phyloP scores from a whole-genome alignment of 2,797 vertebrate species.

The Sebastes itinus region DNA sequence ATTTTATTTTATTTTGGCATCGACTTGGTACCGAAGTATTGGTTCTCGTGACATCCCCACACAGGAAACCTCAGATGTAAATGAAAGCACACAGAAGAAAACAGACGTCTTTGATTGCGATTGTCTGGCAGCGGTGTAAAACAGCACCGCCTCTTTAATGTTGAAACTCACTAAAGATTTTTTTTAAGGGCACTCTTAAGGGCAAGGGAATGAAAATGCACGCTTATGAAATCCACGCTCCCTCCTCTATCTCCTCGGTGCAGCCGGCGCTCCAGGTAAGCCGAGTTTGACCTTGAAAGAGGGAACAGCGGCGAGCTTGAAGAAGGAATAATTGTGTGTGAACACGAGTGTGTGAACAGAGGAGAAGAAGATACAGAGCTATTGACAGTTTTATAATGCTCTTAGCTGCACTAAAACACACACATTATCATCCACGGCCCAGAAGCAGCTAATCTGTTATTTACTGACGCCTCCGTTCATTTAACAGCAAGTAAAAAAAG shows the following conservation, averaged over 20 bases:
- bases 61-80: not conserved
- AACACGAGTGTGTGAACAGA: not conserved
- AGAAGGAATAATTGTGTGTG: constrained; percentile 36
- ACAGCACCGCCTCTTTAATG: not conserved
- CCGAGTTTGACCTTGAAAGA: constrained; percentile 69
- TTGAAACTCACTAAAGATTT: not conserved
- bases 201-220: not conserved
- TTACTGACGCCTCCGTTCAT: constrained; percentile 39
- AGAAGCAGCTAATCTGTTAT: constrained; percentile 23
- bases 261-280: constrained; percentile 63
- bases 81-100: not conserved
- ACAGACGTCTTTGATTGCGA: not conserved
- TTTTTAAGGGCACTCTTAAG: not conserved
- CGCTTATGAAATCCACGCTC: not conserved
- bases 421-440: not conserved
- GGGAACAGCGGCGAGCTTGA: constrained; percentile 33
- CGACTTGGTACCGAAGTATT: too few relatives aligned
- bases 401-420: constrained; percentile 45
- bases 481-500: constrained; percentile 30
- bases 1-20: too few relatives aligned
- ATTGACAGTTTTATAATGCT: constrained; percentile 38
- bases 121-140: not conserved
- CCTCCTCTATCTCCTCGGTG: constrained; percentile 45
- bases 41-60: too few relatives aligned
- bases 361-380: not conserved